Conservation (phyloP, 2,797 vertebrate species). For the Gila robusta region DNA sequence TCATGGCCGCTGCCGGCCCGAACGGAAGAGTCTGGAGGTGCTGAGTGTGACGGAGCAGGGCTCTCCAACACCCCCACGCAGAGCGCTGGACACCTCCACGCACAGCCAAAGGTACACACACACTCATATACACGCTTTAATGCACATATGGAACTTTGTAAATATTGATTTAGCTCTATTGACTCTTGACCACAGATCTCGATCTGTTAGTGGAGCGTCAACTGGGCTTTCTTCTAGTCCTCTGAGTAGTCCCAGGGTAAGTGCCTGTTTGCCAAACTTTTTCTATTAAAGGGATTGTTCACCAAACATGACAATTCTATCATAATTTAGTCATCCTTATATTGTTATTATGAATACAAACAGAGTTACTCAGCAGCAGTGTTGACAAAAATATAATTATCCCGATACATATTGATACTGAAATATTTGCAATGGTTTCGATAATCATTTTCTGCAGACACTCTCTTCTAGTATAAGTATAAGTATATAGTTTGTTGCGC, state of each 20-base stretch:
- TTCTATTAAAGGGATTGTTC: neutral
- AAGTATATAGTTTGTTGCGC: neutral
- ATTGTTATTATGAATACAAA: neutral
- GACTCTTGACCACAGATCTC: slow-evolving; percentile 80
- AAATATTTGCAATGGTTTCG: neutral
- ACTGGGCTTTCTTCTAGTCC: slow-evolving; percentile 93
- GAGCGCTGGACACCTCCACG: slow-evolving; percentile 85
- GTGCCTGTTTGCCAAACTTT: slow-evolving; percentile 64
- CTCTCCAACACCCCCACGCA: slow-evolving; percentile 89
- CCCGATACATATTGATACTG: neutral
- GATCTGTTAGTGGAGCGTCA: slow-evolving; percentile 92
- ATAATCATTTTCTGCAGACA: neutral
- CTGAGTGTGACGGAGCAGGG: slow-evolving; percentile 91
- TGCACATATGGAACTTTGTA: slow-evolving; percentile 17
- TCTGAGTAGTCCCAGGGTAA: slow-evolving; percentile 94
- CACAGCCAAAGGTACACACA: slow-evolving; percentile 79
- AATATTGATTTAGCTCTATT: neutral
- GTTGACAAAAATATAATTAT: neutral
- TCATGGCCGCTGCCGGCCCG: slow-evolving; percentile 89
- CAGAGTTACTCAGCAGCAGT: neutral
- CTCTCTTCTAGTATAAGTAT: neutral
- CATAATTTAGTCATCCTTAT: neutral
- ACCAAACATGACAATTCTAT: neutral
- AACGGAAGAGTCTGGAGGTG: slow-evolving; percentile 93
- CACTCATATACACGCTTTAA: neutral